Evolutionary conservation across 2,797 vertebrate genomes (phyloP).

Genomic region (Remorina albescens): DNA sequence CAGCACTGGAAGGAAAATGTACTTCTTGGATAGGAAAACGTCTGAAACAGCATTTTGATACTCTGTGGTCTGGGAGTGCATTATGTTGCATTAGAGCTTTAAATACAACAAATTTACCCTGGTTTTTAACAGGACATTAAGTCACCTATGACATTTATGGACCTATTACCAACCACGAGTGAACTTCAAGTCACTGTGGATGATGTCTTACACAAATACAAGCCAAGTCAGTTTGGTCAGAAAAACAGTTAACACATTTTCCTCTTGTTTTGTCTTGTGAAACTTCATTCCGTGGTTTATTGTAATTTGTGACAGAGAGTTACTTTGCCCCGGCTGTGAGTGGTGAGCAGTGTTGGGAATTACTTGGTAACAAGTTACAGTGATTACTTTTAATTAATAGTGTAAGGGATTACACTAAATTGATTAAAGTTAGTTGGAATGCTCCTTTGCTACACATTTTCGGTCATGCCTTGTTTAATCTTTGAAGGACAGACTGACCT

Average conservation of each 20-base stretch:
- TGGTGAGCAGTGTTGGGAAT: neutral
- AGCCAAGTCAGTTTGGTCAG: neutral
- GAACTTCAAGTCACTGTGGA: neutral
- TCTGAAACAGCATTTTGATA: conserved; percentile 10
- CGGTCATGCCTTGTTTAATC: neutral
- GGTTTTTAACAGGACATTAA: conserved; percentile 20
- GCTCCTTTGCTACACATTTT: neutral
- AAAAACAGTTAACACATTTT: neutral
- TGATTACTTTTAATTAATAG: neutral
- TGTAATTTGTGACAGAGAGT: neutral
- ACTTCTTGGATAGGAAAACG: conserved; percentile 21
- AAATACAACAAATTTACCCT: conserved; percentile 3
- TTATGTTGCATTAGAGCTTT: conserved; percentile 2
- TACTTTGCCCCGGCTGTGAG: neutral
- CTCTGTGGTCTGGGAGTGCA: conserved; percentile 4
- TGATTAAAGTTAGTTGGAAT: neutral
- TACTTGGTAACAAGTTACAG: neutral
- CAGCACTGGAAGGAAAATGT: conserved; percentile 21
- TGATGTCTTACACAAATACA: neutral
- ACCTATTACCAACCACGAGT: neutral
- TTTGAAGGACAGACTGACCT: neutral
- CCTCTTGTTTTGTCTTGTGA: neutral
- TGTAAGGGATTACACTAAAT: neutral
- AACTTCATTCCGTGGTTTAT: conserved; percentile 4
- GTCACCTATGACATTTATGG: conserved; percentile 25